Evolutionary conservation across 2,113 vertebrate species (phyloP).

Genomic region (Perccottus glenii): DNA sequence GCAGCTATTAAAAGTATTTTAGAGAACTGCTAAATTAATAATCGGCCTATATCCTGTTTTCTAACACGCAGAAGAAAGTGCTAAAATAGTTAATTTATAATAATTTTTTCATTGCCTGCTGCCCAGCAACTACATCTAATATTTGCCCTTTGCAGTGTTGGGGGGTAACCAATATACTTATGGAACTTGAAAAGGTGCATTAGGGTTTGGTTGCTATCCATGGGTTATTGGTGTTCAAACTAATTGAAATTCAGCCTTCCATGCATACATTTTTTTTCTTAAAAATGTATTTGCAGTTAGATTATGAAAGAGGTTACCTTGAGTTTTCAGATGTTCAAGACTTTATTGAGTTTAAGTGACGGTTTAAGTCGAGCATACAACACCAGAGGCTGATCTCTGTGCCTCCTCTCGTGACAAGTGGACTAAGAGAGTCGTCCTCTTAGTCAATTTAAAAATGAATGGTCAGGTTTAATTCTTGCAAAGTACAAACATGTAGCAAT

Average conservation of each 20-base stretch:
- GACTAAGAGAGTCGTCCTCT: too few relatives aligned
- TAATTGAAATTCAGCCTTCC: conserved; percentile 6
- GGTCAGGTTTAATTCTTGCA: too few relatives aligned
- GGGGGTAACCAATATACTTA: too few relatives aligned
- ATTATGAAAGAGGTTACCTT: conserved; percentile 75
- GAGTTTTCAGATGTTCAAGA: conserved; percentile 54
- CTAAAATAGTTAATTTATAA: conserved; percentile 26
- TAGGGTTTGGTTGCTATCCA: not conserved
- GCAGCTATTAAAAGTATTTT: not conserved
- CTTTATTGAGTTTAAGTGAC: conserved; percentile 53
- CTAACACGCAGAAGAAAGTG: conserved; percentile 37
- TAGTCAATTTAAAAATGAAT: too few relatives aligned
- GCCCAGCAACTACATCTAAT: not conserved
- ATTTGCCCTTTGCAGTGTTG: not conserved
- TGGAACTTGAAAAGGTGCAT: not conserved
- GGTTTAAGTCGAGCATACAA: conserved; percentile 41
- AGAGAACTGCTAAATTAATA: conserved; percentile 18
- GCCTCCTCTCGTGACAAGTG: conserved; percentile 48
- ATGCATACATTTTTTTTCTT: conserved; percentile 43
- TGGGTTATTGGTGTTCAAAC: not conserved
- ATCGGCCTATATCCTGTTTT: conserved; percentile 33
- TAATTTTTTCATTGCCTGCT: conserved; percentile 23
- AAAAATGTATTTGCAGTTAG: conserved; percentile 8
- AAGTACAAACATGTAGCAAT: too few relatives aligned
- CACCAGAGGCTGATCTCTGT: conserved; percentile 29